phyloP scores from a whole-genome alignment of 1,140 invertebrate genomes.

The Scaptomyza graminum region DNA sequence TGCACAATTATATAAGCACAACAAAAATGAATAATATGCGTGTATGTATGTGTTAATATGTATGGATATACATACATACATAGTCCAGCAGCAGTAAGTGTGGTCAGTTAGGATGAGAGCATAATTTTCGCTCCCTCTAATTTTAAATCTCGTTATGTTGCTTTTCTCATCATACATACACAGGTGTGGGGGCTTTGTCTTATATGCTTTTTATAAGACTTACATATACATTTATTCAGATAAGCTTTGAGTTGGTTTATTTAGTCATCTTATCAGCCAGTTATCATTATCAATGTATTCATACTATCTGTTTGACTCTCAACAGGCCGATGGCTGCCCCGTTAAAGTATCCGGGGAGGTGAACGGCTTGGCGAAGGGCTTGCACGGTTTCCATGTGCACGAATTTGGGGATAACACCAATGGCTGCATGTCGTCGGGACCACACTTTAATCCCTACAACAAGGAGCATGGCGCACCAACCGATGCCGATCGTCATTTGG shows the following conservation, averaged over 20 bases:
- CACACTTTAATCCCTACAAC: constrained; percentile 96
- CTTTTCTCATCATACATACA: no score
- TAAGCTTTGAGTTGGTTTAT: not conserved
- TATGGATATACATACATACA: no score
- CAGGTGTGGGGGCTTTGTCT: not conserved
- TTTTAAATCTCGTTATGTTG: not conserved
- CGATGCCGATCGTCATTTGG: constrained; percentile 91
- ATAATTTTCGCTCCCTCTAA: not conserved
- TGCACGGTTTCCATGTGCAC: constrained; percentile 97
- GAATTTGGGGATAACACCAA: constrained; percentile 98
- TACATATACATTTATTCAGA: no score
- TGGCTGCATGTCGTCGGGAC: constrained; percentile 96
- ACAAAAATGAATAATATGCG: constrained; percentile 10
- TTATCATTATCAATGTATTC: constrained; percentile 16
- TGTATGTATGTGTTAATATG: not conserved
- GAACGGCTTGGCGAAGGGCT: constrained; percentile 87
- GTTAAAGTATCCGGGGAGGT: constrained; percentile 90
- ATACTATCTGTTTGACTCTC: not conserved
- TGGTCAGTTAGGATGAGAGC: not conserved
- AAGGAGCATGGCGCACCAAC: constrained; percentile 94
- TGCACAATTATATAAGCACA: constrained; percentile 65
- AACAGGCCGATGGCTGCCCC: constrained; percentile 84
- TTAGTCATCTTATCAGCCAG: constrained; percentile 46
- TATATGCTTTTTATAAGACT: not conserved
- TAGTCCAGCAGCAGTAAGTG: constrained; percentile 8